Percentiles rank a stretch among this genome's conserved stretches.
Evolutionary conservation across 2,797 vertebrate species (phyloP).

Genomic region (Macropodus opercularis): DNA sequence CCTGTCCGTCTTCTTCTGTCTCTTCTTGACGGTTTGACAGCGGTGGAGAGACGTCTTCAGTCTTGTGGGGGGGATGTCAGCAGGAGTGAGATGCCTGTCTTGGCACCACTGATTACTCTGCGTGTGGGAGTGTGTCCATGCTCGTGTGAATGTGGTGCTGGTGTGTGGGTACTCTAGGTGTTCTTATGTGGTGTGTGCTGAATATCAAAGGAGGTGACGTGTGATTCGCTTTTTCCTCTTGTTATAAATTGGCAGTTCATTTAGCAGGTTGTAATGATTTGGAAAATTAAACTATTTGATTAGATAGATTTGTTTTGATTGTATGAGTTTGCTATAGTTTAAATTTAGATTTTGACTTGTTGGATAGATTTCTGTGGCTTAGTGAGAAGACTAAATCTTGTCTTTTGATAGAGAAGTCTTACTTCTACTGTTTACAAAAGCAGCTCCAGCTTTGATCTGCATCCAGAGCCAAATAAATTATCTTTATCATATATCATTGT

Average conservation of each 20-base stretch:
- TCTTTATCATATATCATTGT: no score
- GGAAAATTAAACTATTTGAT: neutral
- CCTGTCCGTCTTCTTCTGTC: conserved; percentile 69
- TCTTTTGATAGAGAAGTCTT: conserved; percentile 16
- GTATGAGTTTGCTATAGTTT: conserved; percentile 13
- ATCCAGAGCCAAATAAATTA: no score
- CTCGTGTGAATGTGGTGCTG: conserved; percentile 42
- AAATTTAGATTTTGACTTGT: conserved; percentile 17
- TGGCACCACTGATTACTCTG: conserved; percentile 61
- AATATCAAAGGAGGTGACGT: conserved; percentile 22
- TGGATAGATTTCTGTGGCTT: conserved; percentile 15
- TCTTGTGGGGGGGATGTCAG: conserved; percentile 68
- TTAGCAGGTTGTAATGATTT: neutral
- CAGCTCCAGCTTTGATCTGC: conserved; percentile 1
- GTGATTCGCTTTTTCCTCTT: conserved; percentile 13
- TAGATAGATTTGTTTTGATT: neutral
- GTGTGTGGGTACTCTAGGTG: conserved; percentile 13
- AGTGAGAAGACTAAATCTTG: conserved; percentile 3
- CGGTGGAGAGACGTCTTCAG: conserved; percentile 63
- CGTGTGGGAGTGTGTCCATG: conserved; percentile 56
- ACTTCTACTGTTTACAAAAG: conserved; percentile 21
- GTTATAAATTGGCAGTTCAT: neutral
- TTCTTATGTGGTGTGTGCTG: conserved; percentile 17
- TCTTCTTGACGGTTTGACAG: conserved; percentile 75
- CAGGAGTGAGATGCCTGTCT: conserved; percentile 73